These are phyloP conservation scores for Hypotaenidia philippensis DNA, from an alignment of 2,797 vertebrate genomes.

Conservation along the genomic window DNA sequence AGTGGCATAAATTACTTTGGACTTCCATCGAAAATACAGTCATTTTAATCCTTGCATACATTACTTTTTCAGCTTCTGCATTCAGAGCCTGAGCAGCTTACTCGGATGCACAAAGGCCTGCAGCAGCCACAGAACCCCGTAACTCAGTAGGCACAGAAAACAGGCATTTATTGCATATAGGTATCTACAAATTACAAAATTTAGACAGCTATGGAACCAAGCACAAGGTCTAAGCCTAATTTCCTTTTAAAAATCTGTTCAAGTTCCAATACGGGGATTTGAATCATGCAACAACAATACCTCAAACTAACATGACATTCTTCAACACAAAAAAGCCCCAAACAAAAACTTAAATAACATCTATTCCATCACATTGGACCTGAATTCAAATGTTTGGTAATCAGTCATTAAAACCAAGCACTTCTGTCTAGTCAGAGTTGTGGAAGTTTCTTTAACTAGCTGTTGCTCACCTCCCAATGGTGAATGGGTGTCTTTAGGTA, in stretches of 20 bases:
- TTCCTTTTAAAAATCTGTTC: not conserved
- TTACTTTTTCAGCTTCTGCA: not conserved
- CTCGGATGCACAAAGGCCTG: not conserved
- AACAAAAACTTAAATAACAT: not conserved
- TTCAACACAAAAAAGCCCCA: not conserved
- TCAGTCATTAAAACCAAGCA: not conserved
- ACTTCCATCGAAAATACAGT: not conserved
- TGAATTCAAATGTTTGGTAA: not conserved
- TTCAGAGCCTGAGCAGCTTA: not conserved
- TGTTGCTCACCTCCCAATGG: not conserved
- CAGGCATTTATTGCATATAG: slow-evolving; percentile 6
- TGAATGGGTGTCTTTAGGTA: not conserved
- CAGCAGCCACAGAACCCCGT: not conserved
- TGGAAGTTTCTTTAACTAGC: not conserved
- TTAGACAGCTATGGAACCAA: not conserved
- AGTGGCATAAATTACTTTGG: not conserved
- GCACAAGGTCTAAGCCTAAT: not conserved
- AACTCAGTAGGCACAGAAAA: not conserved
- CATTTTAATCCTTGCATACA: not conserved
- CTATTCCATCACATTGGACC: not conserved
- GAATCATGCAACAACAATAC: not conserved
- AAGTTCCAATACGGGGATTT: not conserved
- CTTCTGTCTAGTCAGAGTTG: not conserved
- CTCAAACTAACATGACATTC: not conserved
- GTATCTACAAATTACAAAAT: not conserved